Base-by-base conservation (phyloP, 92 coral and sea anemone species). In the Palythoa grandiflora region DNA sequence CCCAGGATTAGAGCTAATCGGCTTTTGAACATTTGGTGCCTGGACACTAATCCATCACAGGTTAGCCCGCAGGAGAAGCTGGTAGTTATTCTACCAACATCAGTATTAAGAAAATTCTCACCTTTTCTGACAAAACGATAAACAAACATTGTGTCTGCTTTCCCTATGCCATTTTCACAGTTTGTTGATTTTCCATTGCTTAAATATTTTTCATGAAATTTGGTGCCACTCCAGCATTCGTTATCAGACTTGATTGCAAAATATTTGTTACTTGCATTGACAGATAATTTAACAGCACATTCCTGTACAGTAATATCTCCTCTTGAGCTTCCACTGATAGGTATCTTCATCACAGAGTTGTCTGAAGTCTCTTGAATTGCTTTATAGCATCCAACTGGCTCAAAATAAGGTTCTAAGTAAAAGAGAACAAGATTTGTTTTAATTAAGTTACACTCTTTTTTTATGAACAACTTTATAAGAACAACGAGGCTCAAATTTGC, bases 161-260 rank as follows among this genome's bases (percentile, higher is more conserved):
- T 53, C 11, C 83, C 83, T 0, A 19, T 47, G 14, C 83, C 83
- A 5, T 55, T 38, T 54, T 5, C 35, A 37, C 83, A 78, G 21
- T 36, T 38, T 9, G 13, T 1, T 9, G 83, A 57, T 28, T 54
- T 54, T 13, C 83, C 71, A 54, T 2, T 38, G 9, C 13, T 3
- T 36, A 36, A 55, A 78, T 78, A 78, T 6, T 7, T 13, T 3
- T 6, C 7, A 4, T 78, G 11, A 78, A 78, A 78, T 2, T 0
- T 6, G 3, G 83, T 10, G 9, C 83, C 83, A 54, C 70, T 78
- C 83, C 83, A 78, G 10, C 83, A 78, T 39, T 78, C 83, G 10
- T 39, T 38, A 36, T 36, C 20, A 54, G 52, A 55, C 83, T 78
- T 78, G 52, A 78, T 78, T 36, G 48, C 83, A 38, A 78, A 78